Percentiles rank a stretch among this genome's conserved stretches.
Conservation (phyloP, 53 echinoderm and acorn worm genomes). For the Arbacia lixula region DNA sequence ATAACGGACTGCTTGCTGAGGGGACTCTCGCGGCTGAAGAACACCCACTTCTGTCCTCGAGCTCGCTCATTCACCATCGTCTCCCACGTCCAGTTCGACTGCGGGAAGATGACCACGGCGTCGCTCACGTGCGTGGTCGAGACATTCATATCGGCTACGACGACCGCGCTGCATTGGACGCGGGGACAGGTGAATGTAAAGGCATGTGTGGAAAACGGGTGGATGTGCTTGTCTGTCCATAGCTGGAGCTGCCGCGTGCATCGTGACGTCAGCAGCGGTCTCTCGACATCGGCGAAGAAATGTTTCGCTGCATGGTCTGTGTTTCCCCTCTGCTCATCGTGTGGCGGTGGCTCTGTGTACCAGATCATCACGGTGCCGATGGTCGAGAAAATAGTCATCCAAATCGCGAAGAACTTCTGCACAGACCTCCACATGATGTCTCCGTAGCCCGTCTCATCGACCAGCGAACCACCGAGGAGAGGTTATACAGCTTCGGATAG, state of each 20-base stretch:
- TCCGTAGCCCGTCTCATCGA: no score
- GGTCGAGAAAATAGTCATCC: background rate
- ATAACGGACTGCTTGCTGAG: background rate
- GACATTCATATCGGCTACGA: constrained; percentile 16
- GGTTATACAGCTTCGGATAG: no score
- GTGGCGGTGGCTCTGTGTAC: background rate
- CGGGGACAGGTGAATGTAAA: background rate
- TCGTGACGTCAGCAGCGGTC: constrained; percentile 4
- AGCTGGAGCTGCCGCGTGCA: constrained; percentile 39
- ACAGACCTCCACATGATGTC: background rate
- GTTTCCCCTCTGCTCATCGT: background rate
- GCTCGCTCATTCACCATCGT: constrained; percentile 11
- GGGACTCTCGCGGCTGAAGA: constrained; percentile 58
- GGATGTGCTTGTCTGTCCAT: background rate
- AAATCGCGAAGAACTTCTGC: background rate
- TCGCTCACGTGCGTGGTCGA: constrained; percentile 42
- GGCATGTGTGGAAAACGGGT: background rate
- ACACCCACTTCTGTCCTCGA: constrained; percentile 64
- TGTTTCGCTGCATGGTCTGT: background rate
- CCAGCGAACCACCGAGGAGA: no score
- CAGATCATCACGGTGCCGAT: constrained; percentile 3
- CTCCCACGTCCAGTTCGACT: constrained; percentile 20
- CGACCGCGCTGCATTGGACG: constrained; percentile 5
- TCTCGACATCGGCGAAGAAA: background rate
- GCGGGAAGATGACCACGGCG: constrained; percentile 11